Base-by-base conservation (phyloP, 2,888 invertebrate genomes). In the Torymus tubicola region DNA sequence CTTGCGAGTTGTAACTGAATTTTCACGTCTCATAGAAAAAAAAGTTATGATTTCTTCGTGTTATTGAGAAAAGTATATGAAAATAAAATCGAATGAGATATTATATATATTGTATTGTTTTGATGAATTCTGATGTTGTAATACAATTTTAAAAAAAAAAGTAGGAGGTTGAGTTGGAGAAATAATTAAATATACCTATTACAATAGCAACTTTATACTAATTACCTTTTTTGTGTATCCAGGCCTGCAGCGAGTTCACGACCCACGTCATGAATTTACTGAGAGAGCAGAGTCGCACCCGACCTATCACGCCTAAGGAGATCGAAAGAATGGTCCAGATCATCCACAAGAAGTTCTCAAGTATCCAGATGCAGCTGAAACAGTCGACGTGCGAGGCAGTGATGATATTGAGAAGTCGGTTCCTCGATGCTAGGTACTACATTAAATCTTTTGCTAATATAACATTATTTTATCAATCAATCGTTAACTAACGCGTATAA, bases 381-480 rank as follows among this genome's bases (percentile, higher is more conserved):
- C 99, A 99, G 93, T 98, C 98, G 87, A 99, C 99, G 63, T 99
- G 99, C 91, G 99, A 99, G 91, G 99, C 99, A 67, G 99, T 99
- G 85, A 99, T 99, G 99, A 99, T 99, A 86, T 93, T 99, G 84
- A 94, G 98, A 89, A 98, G 98, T 84, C 92, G 94, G 88, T 95
- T 95, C 91, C 92, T 95, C 78, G 95, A 95, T 88, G 95, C 95
- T 81, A 93, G 94, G 94, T 94, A 57, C n/a, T n/a, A 52, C 16
- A 58, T 21, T 8, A 2, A 2, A 2, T n/a, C 13, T 16, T 12
- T 70, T 52, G 2, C 21, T 31, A 53, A 42, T 13, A 11, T 0
- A 2, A 21, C 18, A 24, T 61, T 61, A 24, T 55, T 31, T 12
- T 78, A 78, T 10, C n/a, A n/a, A n/a, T n/a, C n/a, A 60, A 69